Percentiles rank a stretch among this genome's conserved stretches.
Evolutionary conservation across 2,797 vertebrate species (phyloP).

Genomic region (Valencia hispanica): DNA sequence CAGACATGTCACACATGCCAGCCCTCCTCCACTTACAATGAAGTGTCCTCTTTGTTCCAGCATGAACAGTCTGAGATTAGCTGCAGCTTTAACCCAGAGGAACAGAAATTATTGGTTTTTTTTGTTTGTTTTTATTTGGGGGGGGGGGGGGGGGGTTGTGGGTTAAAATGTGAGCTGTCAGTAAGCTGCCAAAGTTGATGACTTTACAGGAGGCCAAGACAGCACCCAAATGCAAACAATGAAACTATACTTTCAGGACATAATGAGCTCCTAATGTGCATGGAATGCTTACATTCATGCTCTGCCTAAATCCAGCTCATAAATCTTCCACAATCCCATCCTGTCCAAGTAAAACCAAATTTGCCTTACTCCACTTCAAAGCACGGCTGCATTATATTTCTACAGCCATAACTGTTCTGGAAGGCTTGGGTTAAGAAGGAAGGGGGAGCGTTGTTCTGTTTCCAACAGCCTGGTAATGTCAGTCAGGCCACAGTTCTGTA

Average conservation of each 20-base stretch:
- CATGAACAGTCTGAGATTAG: slow-evolving; percentile 35
- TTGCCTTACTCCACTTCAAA: slow-evolving; percentile 69
- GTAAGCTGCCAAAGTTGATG: slow-evolving; percentile 37
- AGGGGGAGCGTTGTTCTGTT: slow-evolving; percentile 30
- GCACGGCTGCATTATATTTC: slow-evolving; percentile 66
- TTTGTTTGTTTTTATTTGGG: too few species aligned
- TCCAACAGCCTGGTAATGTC: slow-evolving; percentile 37
- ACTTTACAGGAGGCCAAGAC: slow-evolving; percentile 34
- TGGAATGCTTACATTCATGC: slow-evolving; percentile 40
- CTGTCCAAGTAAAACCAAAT: slow-evolving; percentile 66
- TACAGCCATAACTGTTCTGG: slow-evolving; percentile 69
- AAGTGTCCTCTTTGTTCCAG: slow-evolving; percentile 43
- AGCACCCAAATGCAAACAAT: slow-evolving; percentile 44
- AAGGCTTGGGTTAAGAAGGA: slow-evolving; percentile 43
- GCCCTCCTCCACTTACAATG: slow-evolving; percentile 59
- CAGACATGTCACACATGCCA: slow-evolving; percentile 62
- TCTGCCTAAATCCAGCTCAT: slow-evolving; percentile 44
- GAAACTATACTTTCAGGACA: slow-evolving; percentile 45
- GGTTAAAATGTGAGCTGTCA: slow-evolving; percentile 52
- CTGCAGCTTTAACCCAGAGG: slow-evolving; percentile 18
- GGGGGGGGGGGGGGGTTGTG: not conserved
- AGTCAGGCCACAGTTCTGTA: slow-evolving; percentile 73
- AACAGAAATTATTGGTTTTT: slow-evolving; percentile 49
- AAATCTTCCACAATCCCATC: slow-evolving; percentile 57
- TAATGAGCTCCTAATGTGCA: slow-evolving; percentile 39